Percentiles rank a stretch among this genome's conserved stretches.
phyloP scores from a whole-genome alignment of 2,797 vertebrate genomes.

The Alcedo atthis region DNA sequence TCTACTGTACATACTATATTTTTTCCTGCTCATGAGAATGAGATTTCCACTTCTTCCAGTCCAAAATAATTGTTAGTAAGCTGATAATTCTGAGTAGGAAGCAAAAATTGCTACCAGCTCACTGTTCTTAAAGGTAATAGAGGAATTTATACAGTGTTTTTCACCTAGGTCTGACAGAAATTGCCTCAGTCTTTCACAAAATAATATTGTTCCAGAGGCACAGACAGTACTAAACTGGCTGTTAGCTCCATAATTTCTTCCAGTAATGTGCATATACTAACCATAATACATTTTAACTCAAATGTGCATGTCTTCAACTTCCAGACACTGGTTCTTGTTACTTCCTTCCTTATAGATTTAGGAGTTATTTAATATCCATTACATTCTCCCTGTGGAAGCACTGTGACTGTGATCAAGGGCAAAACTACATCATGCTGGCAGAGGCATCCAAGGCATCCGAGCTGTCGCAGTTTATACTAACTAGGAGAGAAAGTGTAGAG shows the following conservation, averaged over 20 bases:
- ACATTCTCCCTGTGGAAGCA: not conserved
- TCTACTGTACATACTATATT: not conserved
- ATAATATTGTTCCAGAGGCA: not conserved
- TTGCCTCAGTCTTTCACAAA: not conserved
- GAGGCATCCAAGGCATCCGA: conserved; percentile 54
- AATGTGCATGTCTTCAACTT: not conserved
- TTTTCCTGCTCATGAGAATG: not conserved
- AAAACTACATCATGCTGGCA: conserved; percentile 34
- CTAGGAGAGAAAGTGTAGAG: not conserved
- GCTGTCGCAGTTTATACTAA: conserved; percentile 8
- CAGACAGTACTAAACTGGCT: not conserved
- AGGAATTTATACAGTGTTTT: not conserved
- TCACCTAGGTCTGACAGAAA: not conserved
- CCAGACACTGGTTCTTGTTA: not conserved
- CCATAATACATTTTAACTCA: not conserved
- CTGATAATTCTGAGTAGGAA: not conserved
- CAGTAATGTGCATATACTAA: not conserved
- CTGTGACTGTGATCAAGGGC: conserved; percentile 30
- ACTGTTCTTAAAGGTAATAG: not conserved
- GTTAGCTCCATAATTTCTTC: not conserved
- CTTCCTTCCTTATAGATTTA: conserved; percentile 36
- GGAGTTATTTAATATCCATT: conserved; percentile 37
- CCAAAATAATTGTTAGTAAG: not conserved
- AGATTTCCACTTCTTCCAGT: not conserved
- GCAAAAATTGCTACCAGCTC: not conserved